Evolutionary conservation across 2,113 vertebrate genomes (phyloP), one percentile per base, ranked within the genome.

Genomic region (Axis porcinus): DNA sequence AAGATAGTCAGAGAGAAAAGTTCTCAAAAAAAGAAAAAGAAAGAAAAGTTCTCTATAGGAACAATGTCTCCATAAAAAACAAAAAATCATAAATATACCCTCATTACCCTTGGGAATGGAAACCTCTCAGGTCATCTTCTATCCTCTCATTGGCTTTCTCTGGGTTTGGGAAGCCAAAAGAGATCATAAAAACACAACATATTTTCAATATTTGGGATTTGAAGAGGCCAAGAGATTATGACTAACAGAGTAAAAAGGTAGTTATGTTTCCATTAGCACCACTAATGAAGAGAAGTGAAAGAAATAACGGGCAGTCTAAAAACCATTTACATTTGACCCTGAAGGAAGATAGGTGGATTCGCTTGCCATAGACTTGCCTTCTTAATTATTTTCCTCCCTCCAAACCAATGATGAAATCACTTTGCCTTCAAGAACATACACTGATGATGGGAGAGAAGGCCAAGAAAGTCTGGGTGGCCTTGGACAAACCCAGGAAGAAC

Each of bases 391-490:
- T 36, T 40, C 76, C 58, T 25, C 57, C 25, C 16, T 45, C 47
- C 1, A 5, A 96, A 90, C 74, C 84, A 91, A 40, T 45, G 94
- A 95, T 60, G 96, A 89, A 92, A 97, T 92, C 76, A 57, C 36
- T 83, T 54, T 54, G 78, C 45, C 86, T 97, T 94, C 88, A 86
- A 95, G 86, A 95, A 96, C 86, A 93, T 52, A 95, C 58, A 74
- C 76, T 88, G 67, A 91, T 86, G 76, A 89, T 16, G 60, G 47
- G 4, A 88, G 23, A 94, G 86, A 83, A 93, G 76, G 76, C 93
- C 91, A 97, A 95, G 91, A 91, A 85, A 97, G 50, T 43, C 82
- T 89, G 95, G 95, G 91, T 91, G 88, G 95, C 95, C 96, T 79
- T 89, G 70, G 50, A 89, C 81, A 97, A 70, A 89, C 25, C 19